These are phyloP conservation scores for Pogonomyrmex californicus DNA, from an alignment of 1,140 invertebrate species.

Conservation along the genomic window DNA sequence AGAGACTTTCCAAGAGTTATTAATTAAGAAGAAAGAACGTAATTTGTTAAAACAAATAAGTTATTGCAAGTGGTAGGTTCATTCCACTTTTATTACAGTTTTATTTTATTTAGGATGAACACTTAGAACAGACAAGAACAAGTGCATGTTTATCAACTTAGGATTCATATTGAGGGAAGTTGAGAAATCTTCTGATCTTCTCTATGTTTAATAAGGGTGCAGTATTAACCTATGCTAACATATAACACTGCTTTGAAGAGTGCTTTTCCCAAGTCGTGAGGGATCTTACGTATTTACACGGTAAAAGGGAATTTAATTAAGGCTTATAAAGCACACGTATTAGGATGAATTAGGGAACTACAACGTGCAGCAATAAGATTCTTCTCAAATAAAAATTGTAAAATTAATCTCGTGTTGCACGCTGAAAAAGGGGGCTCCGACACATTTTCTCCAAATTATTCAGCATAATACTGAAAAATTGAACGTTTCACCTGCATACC, in stretches of 20 bases:
- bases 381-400: background rate
- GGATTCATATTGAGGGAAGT: background rate
- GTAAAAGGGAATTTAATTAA: conserved; percentile 37
- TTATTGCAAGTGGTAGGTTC: background rate
- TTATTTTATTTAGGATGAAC: no score
- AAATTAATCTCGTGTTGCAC: background rate
- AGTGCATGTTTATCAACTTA: background rate
- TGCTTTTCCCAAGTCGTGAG: conserved; percentile 21
- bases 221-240: background rate
- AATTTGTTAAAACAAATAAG: no score
- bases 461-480: conserved; percentile 14
- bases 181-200: background rate
- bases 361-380: background rate
- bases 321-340: background rate
- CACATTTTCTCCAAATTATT: conserved; percentile 1
- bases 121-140: no score
- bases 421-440: background rate
- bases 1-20: background rate
- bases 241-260: conserved; percentile 19
- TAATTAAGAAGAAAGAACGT: no score
- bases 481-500: background rate
- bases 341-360: background rate
- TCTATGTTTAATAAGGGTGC: conserved; percentile 48
- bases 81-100: background rate
- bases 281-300: conserved; percentile 20